phyloP scores from a whole-genome alignment of 2,797 vertebrate genomes.

The Neostethus bicornis region DNA sequence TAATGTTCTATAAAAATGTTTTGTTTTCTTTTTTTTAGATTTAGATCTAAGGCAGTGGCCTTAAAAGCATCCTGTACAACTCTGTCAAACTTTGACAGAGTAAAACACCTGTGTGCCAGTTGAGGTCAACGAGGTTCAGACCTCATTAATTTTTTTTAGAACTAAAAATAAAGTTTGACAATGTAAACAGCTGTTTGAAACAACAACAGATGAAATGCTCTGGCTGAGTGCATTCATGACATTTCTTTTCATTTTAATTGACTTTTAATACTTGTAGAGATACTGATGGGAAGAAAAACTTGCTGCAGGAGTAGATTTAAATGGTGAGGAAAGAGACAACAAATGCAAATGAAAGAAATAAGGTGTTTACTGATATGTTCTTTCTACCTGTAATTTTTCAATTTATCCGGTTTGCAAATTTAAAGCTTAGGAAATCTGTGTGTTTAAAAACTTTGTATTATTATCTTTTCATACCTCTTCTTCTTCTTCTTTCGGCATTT shows the following conservation, averaged over 20 bases:
- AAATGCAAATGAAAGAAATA: too few relatives aligned
- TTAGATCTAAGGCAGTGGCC: too few relatives aligned
- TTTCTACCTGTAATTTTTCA: too few relatives aligned
- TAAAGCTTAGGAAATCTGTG: too few relatives aligned
- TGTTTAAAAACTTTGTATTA: too few relatives aligned
- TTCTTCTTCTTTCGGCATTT: too few relatives aligned
- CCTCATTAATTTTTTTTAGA: constrained; percentile 7
- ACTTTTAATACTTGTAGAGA: neutral
- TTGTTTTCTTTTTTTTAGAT: neutral
- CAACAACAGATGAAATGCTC: neutral
- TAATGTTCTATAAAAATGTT: neutral
- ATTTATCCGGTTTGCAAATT: too few relatives aligned
- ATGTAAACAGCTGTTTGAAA: neutral
- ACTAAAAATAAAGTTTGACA: neutral
- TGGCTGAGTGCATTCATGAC: neutral
- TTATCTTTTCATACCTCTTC: too few relatives aligned
- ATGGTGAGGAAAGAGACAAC: neutral
- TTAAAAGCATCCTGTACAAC: neutral
- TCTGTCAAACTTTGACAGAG: neutral
- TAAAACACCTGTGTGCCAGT: constrained; percentile 7
- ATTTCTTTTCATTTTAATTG: neutral
- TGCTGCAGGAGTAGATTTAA: neutral
- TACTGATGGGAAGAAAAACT: neutral
- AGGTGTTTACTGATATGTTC: too few relatives aligned
- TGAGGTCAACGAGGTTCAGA: constrained; percentile 1